These are phyloP conservation scores for Ormyrus pomaceus DNA, from an alignment of 2,888 invertebrate genomes.

Conservation along the genomic window DNA sequence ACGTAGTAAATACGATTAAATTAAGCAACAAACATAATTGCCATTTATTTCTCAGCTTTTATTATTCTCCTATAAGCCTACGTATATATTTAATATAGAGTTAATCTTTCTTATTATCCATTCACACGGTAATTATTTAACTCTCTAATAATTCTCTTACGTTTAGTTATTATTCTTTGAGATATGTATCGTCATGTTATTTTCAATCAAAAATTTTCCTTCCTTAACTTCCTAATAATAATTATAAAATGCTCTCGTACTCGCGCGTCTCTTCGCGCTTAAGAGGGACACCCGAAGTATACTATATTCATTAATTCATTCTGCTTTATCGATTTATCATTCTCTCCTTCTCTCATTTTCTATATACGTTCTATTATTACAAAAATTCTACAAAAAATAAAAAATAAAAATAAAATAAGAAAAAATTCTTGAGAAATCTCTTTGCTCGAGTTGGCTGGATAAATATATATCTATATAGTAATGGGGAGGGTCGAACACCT, in stretches of 20 bases:
- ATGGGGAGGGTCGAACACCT: constrained; percentile 56
- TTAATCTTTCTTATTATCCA: constrained; percentile 55
- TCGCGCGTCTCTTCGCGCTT: constrained; percentile 45
- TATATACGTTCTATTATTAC: constrained; percentile 38
- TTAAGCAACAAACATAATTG: constrained; percentile 72
- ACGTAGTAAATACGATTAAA: constrained; percentile 75
- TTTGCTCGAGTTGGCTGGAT: constrained; percentile 55
- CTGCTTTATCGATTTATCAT: constrained; percentile 18
- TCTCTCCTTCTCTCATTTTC: constrained; percentile 26
- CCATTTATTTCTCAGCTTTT: constrained; percentile 35
- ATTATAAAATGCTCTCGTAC: constrained; percentile 54
- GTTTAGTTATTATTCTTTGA: constrained; percentile 75
- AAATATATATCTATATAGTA: constrained; percentile 53
- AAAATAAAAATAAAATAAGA: constrained; percentile 48
- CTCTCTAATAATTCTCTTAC: constrained; percentile 68
- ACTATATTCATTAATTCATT: no score
- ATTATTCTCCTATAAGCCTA: constrained; percentile 45
- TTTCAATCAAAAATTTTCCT: constrained; percentile 25
- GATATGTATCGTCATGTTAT: constrained; percentile 75
- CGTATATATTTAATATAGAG: constrained; percentile 58
- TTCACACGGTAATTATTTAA: constrained; percentile 50
- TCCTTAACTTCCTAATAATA: constrained; percentile 39
- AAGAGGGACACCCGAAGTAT: constrained; percentile 42
- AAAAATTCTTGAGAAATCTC: constrained; percentile 51
- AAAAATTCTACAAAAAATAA: constrained; percentile 50